Evolutionary conservation across 2,888 invertebrate species (phyloP).

Genomic region (Drosophila pseudotakahashii): DNA sequence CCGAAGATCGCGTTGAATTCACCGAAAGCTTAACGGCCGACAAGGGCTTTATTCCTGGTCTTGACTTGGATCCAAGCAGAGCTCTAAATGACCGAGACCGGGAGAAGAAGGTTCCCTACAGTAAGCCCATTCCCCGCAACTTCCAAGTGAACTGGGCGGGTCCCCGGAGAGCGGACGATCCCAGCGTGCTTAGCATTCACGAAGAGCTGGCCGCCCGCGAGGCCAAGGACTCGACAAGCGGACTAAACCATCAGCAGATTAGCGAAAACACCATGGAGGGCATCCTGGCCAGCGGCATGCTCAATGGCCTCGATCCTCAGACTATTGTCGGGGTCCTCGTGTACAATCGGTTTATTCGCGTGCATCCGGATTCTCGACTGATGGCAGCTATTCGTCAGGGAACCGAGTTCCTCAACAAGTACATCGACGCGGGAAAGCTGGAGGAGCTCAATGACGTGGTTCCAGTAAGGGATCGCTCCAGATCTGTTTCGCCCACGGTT

Average conservation of each 20-base stretch:
- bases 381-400: conserved; percentile 92
- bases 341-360: conserved; percentile 92
- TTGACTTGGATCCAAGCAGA: conserved; percentile 90
- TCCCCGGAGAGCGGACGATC: conserved; percentile 87
- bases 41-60: conserved; percentile 90
- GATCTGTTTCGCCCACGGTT: conserved; percentile 79
- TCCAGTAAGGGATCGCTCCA: conserved; percentile 87
- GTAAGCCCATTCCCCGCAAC: conserved; percentile 97
- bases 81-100: conserved; percentile 87
- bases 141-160: conserved; percentile 99
- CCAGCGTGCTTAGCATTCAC: conserved; percentile 74
- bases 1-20: conserved; percentile 95
- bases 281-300: conserved; percentile 87
- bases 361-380: conserved; percentile 90
- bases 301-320: conserved; percentile 91
- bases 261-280: conserved; percentile 90
- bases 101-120: conserved; percentile 94
- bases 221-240: conserved; percentile 86
- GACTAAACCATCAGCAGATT: conserved; percentile 87
- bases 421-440: conserved; percentile 91
- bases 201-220: conserved; percentile 83
- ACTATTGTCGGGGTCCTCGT: conserved; percentile 93
- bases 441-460: conserved; percentile 92
- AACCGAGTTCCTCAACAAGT: conserved; percentile 90
- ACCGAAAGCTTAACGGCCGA: conserved; percentile 87